phyloP scores from a whole-genome alignment of 2,797 vertebrate species.

The Epinephelus malabaricus region DNA sequence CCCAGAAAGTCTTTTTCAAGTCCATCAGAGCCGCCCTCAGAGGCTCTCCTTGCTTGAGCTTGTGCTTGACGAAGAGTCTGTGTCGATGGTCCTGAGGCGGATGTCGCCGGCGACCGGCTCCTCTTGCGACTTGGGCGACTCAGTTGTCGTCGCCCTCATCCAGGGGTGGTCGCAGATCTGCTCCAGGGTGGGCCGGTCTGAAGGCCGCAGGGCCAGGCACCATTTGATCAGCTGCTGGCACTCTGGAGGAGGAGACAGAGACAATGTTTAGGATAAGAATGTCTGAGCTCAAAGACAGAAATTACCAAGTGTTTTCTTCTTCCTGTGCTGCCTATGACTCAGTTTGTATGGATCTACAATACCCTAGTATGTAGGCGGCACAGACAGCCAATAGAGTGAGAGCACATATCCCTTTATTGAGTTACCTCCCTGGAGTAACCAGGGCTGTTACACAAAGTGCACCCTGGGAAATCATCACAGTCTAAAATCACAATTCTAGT shows the following conservation, averaged over 20 bases:
- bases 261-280: slow-evolving; percentile 4
- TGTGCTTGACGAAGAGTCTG: slow-evolving; percentile 94
- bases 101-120: slow-evolving; percentile 86
- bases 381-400: slow-evolving; percentile 26
- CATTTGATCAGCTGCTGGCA: slow-evolving; percentile 98
- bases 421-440: slow-evolving; percentile 1
- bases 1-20: slow-evolving; percentile 65
- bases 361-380: slow-evolving; percentile 17
- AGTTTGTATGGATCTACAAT: slow-evolving; percentile 28
- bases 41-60: slow-evolving; percentile 98
- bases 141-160: slow-evolving; percentile 86
- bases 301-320: neutral
- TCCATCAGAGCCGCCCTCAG: slow-evolving; percentile 81
- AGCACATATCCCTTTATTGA: slow-evolving; percentile 25
- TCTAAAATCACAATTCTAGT: neutral
- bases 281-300: slow-evolving; percentile 4
- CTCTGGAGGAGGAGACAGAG: slow-evolving; percentile 79
- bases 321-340: slow-evolving; percentile 24
- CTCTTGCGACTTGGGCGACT: slow-evolving; percentile 84
- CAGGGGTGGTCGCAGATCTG: slow-evolving; percentile 97
- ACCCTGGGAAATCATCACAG: slow-evolving; percentile 18
- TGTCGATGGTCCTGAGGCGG: slow-evolving; percentile 91
- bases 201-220: slow-evolving; percentile 96
- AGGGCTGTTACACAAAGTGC: slow-evolving; percentile 30
- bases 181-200: slow-evolving; percentile 96